A percentile compares a stretch with the other conserved stretches of the same genome.
Evolutionary conservation across 2,888 invertebrate species (phyloP).

Genomic region (Noctua comes): DNA sequence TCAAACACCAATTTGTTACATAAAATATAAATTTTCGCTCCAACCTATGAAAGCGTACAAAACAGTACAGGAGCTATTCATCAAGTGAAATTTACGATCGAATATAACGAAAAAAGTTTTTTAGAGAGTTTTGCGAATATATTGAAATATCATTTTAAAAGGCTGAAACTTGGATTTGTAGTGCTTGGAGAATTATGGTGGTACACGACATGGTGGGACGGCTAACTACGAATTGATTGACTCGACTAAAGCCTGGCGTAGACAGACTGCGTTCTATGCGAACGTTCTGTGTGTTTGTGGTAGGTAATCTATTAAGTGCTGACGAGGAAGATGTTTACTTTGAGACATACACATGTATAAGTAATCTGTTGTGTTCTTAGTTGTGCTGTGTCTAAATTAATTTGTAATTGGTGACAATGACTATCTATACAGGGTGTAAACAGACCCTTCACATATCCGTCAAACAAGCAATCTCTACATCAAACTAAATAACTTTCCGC

Average conservation of each 20-base stretch:
- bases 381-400: background rate
- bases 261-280: background rate
- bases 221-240: slow-evolving; percentile 9
- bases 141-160: slow-evolving; percentile 49
- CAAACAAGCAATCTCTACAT: too few relatives aligned
- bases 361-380: background rate
- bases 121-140: slow-evolving; percentile 31
- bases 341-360: background rate
- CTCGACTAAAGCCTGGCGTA: background rate
- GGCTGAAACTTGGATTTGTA: slow-evolving; percentile 30
- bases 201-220: background rate
- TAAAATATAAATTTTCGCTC: slow-evolving; percentile 9
- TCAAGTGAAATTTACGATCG: slow-evolving; percentile 51
- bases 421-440: too few relatives aligned
- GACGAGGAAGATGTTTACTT: background rate
- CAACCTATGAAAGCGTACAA: slow-evolving; percentile 29
- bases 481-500: too few relatives aligned
- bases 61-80: slow-evolving; percentile 47
- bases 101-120: slow-evolving; percentile 33
- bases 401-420: background rate
- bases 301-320: background rate
- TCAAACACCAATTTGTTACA: slow-evolving; percentile 35
- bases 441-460: too few relatives aligned
- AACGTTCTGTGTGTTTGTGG: background rate
- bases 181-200: slow-evolving; percentile 44